Percentiles rank a stretch among this genome's conserved stretches.
Evolutionary conservation across 2,113 vertebrate species (phyloP).

Genomic region (Cichladusa arquata): DNA sequence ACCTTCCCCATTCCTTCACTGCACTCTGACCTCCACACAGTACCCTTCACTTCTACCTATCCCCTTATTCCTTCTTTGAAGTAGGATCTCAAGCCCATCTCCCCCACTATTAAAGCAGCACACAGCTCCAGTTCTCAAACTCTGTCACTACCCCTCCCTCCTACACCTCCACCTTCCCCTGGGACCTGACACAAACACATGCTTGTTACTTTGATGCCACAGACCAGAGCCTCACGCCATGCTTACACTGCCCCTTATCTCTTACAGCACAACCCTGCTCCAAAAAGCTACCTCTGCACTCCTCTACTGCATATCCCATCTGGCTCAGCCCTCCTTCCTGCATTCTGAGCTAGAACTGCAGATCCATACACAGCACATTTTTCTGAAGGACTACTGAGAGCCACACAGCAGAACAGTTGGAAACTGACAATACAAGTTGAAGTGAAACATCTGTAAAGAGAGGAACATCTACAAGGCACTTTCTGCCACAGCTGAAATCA

Average conservation of each 20-base stretch:
- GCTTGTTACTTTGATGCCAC: not conserved
- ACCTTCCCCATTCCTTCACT: not conserved
- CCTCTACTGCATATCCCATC: not conserved
- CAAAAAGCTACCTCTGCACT: not conserved
- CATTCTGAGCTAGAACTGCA: not conserved
- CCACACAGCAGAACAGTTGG: not conserved
- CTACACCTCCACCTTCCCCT: not conserved
- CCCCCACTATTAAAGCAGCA: not conserved
- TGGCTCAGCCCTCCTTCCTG: not conserved
- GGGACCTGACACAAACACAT: not conserved
- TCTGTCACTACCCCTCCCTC: not conserved
- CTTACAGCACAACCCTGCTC: rapidly evolving
- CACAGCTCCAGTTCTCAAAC: not conserved
- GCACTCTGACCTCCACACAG: not conserved
- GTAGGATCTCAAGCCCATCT: not conserved
- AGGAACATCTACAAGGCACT: not conserved
- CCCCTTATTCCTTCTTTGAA: not conserved
- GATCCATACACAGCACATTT: not conserved
- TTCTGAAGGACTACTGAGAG: not conserved
- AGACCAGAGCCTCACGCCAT: not conserved
- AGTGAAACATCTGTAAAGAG: not conserved
- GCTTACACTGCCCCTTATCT: not conserved
- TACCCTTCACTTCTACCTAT: not conserved
- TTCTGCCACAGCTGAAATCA: not conserved
- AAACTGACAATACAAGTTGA: not conserved